Percentiles rank a stretch among this genome's conserved stretches.
Evolutionary conservation across 2,888 invertebrate genomes (phyloP).

Genomic region (Sialis fuliginosa): DNA sequence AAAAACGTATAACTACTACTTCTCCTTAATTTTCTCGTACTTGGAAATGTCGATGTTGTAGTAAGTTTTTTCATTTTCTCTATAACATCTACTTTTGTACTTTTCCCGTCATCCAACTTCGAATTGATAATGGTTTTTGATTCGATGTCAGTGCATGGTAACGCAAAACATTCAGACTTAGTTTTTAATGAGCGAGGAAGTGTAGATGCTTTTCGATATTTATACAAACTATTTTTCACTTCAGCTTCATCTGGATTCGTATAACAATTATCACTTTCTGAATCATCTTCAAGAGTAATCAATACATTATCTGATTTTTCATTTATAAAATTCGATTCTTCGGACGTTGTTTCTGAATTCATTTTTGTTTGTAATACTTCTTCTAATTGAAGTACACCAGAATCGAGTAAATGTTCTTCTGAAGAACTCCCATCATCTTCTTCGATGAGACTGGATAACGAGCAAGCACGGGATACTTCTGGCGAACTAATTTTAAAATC

Average conservation of each 20-base stretch:
- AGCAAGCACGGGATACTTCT: slow-evolving; percentile 14
- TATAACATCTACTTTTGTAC: no score
- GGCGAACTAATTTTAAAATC: slow-evolving; percentile 21
- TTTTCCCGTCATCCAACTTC: no score
- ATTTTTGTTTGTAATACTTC: slow-evolving; percentile 17
- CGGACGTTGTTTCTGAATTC: background rate
- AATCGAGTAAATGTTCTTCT: slow-evolving; percentile 20
- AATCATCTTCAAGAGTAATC: background rate
- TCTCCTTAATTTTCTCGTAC: no score
- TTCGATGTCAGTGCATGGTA: no score
- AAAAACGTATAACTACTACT: no score
- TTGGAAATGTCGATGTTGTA: no score
- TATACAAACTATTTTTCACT: background rate
- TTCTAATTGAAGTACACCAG: slow-evolving; percentile 21
- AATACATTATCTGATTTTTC: background rate
- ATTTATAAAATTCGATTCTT: background rate
- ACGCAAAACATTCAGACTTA: background rate
- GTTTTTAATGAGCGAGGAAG: background rate
- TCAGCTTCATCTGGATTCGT: background rate
- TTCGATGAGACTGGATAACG: slow-evolving; percentile 4
- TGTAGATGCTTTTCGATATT: background rate
- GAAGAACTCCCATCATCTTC: slow-evolving; percentile 8
- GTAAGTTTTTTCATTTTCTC: no score
- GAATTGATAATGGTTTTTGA: background rate
- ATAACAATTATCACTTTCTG: background rate